Evolutionary conservation across 2,888 invertebrate species (phyloP).

Genomic region (Morpho helenor): DNA sequence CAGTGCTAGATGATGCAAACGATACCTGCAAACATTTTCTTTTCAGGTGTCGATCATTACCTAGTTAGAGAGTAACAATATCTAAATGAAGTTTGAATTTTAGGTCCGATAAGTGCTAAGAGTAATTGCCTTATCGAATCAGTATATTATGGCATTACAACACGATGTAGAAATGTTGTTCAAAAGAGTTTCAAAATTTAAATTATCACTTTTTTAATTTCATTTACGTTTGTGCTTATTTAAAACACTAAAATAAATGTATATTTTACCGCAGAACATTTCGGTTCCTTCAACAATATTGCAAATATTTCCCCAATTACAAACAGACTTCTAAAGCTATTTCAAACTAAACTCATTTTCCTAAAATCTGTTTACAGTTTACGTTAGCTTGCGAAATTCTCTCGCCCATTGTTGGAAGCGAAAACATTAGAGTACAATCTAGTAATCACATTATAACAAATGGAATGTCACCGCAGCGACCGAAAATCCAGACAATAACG

Average conservation of each 20-base stretch:
- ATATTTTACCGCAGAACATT: too few species aligned
- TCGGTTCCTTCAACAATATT: constrained; percentile 4
- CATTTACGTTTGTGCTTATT: not conserved
- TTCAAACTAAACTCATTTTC: constrained; percentile 25
- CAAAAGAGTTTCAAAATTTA: too few species aligned
- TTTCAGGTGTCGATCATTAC: too few species aligned
- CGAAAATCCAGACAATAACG: constrained; percentile 29
- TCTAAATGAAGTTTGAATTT: too few species aligned
- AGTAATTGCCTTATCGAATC: too few species aligned
- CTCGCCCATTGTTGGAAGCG: constrained; percentile 21
- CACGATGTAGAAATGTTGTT: too few species aligned
- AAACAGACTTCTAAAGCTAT: constrained; percentile 20
- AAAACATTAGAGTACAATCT: constrained; percentile 22
- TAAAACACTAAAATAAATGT: not conserved
- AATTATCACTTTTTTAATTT: too few species aligned
- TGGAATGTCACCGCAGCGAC: constrained; percentile 29
- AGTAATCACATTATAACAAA: constrained; percentile 29
- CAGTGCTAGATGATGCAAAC: too few species aligned
- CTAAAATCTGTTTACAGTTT: constrained; percentile 22
- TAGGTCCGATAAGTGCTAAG: too few species aligned
- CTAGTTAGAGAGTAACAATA: too few species aligned
- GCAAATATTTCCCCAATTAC: constrained; percentile 16
- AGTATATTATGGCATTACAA: too few species aligned
- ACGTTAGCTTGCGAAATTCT: constrained; percentile 22
- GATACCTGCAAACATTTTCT: too few species aligned